Evolutionary conservation across 2,113 vertebrate genomes (phyloP), one percentile per base, ranked within the genome.

Genomic region (Lasiurus borealis): DNA sequence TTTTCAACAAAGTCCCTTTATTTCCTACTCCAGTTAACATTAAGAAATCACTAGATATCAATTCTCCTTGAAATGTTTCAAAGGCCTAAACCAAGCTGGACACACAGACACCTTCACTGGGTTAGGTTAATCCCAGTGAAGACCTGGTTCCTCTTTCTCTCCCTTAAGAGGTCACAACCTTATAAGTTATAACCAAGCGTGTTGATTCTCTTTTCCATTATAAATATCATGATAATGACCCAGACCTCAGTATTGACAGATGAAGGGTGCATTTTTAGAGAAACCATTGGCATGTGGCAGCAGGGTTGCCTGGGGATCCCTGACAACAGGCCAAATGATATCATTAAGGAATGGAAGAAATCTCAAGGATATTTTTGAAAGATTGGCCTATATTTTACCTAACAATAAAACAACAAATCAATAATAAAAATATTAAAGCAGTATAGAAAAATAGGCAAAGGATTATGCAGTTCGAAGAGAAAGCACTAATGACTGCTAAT

Each of bases 11-110:
- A 92, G 57, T 69, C 40, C 12, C 19, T 90, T 94, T 90, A 91
- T 94, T 96, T 94, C 90, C 84, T 90, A 92, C 15, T 93, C 36
- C 88, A 96, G 88, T 90, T 95, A 92, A 94, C 81, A 95, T 95
- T 90, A 92, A 87, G 40, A 94, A 94, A 90, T 78, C 34, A 89
- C 94, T 44, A 94, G 86, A 83, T 93, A 66, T 66, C 83, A 87
- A 12, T 94, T 96, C 69, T 86, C 62, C 80, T 95, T 90, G 71
- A 94, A 90, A 59, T 50, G 13, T 87, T 87, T 87, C 66, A 94
- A 85, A 97, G 31, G 12, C 31, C 64, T 91, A 40, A 84, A 25
- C 29, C 80, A 95, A 95, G 71, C 3, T 72, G 54, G 34, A 91
- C 16, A 85, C 10, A 81, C n/a, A 66, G 27, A 44, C 19, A n/a